Evolutionary conservation across 2,113 vertebrate genomes (phyloP).

Genomic region (Cynopterus brachyotis): DNA sequence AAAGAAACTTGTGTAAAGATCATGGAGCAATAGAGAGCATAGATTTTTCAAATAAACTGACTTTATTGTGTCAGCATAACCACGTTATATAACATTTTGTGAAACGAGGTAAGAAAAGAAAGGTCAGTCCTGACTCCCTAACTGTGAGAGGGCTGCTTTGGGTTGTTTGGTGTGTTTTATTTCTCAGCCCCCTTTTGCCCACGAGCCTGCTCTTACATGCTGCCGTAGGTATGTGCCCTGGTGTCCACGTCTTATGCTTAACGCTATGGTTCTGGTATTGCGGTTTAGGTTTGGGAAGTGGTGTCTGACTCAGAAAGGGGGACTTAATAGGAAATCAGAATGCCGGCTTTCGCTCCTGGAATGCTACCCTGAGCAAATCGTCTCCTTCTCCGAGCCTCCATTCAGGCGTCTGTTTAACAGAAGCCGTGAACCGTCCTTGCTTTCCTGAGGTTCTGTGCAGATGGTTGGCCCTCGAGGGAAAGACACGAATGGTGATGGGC

Average conservation of each 20-base stretch:
- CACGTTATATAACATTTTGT: not conserved
- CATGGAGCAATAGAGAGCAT: not conserved
- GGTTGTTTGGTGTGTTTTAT: not conserved
- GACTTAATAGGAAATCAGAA: not conserved
- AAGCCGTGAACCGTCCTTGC: accelerated
- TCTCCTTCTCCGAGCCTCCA: not conserved
- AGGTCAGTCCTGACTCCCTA: not conserved
- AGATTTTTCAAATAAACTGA: not conserved
- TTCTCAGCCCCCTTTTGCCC: accelerated
- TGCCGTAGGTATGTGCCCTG: accelerated
- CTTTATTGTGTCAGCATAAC: not conserved
- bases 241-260: accelerated
- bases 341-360: too few relatives aligned
- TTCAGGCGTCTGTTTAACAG: not conserved
- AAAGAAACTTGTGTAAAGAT: not conserved
- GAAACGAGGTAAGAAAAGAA: not conserved
- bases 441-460: not conserved
- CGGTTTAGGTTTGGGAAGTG: not conserved
- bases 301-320: not conserved
- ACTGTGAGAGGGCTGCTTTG: not conserved
- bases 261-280: accelerated
- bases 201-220: accelerated
- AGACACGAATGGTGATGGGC: accelerated
- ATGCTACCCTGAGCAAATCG: accelerated
- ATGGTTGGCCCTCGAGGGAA: accelerated